Evolutionary conservation across 2,888 invertebrate species (phyloP), one percentile per base, ranked within the genome.

Genomic region (Aphidius colemani): DNA sequence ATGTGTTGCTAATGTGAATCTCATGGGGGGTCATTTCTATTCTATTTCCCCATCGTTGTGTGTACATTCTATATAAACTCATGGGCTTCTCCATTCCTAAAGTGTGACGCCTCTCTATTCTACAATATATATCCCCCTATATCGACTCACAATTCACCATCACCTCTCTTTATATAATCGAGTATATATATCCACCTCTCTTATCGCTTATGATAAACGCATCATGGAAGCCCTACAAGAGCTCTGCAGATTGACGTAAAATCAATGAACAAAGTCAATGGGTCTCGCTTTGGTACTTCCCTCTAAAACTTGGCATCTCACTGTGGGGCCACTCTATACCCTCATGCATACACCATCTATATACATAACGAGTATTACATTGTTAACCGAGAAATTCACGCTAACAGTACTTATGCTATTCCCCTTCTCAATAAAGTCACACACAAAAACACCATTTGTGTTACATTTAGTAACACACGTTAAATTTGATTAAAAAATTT

Each of bases 231-330:
- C 73, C 76, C 78, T 73, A 74, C 76, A 78, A 80, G 77, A 75
- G 78, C 74, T 74, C 69, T 73, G 70, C 71, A 78, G 80, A 82
- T 81, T 82, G 82, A 81, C 81, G 79, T 80, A 81, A 82, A 82
- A 82, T 82, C 82, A 81, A 82, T 82, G 82, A 79, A 78, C 75
- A 73, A 78, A 82, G 82, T 82, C 82, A 82, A 82, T 82, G 79
- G 80, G 79, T 74, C 75, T 74, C 73, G 68, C 69, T 72, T 64
- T 56, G 59, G 62, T 62, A n/a, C 59, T 63, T 59, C 64, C 67
- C 65, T 41, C 44, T 9, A 41, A 50, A 66, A 64, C 60, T 63
- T 61, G 59, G 57, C 66, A 59, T 56, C 64, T 48, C 50, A 59
- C 55, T 57, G 11, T 50, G 61, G 61, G 59, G 60, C 10, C 48